These are phyloP conservation scores for Acanthurus leucopareius DNA, from an alignment of 2,797 vertebrate genomes.

Conservation along the genomic window DNA sequence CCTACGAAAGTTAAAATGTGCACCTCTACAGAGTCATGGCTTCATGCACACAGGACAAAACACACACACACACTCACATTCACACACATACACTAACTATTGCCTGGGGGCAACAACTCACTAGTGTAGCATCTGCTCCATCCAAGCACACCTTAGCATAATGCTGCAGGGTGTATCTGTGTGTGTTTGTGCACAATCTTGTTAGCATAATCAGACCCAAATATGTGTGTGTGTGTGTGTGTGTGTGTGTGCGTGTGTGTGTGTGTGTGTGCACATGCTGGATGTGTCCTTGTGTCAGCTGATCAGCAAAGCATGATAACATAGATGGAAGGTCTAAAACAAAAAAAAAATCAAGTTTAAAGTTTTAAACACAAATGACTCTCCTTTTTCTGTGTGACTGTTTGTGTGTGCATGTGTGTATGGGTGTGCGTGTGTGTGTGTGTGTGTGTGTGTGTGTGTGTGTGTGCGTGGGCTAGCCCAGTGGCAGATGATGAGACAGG, in stretches of 20 bases:
- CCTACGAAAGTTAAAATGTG: conserved; percentile 1
- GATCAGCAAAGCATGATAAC: conserved; percentile 30
- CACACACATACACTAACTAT: conserved; percentile 42
- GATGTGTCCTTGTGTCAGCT: conserved; percentile 29
- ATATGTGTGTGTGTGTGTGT: conserved; percentile 33
- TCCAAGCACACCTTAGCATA: conserved; percentile 45
- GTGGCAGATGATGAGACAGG: conserved; percentile 46
- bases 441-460: background rate
- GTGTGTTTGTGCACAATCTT: conserved; percentile 10
- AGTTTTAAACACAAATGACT: conserved; percentile 9
- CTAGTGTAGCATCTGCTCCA: conserved; percentile 51
- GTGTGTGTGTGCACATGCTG: conserved; percentile 5
- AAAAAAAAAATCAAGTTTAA: conserved; percentile 27
- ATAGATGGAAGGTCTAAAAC: conserved; percentile 17
- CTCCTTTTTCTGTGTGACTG: background rate
- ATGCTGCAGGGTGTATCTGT: conserved; percentile 22
- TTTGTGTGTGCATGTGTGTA: conserved; percentile 1
- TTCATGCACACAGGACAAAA: conserved; percentile 2
- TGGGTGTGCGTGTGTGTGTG: background rate
- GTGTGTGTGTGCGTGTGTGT: conserved; percentile 27
- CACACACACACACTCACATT: conserved; percentile 14
- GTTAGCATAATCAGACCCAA: conserved; percentile 34
- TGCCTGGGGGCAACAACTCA: conserved; percentile 45
- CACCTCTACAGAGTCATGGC: conserved; percentile 6
- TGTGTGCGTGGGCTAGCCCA: conserved; percentile 17